Conservation (phyloP, 2,113 vertebrate genomes). For the Kryptolebias marmoratus region DNA sequence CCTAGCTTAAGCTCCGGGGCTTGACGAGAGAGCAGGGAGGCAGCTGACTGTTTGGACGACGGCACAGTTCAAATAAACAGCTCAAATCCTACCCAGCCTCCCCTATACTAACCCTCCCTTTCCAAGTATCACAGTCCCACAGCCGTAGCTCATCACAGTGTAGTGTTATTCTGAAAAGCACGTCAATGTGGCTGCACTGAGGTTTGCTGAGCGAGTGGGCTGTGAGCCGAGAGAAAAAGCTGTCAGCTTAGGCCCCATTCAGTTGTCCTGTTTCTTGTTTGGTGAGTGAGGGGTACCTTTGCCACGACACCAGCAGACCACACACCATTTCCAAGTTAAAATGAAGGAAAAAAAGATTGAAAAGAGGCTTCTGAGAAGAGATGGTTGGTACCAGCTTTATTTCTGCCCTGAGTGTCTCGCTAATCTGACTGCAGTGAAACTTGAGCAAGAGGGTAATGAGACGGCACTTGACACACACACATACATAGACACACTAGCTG, state of each 20-base stretch:
- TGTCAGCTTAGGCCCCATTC: conserved; percentile 35
- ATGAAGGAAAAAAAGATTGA: conserved; percentile 23
- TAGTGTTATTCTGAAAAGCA: conserved; percentile 70
- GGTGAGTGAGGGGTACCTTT: conserved; percentile 37
- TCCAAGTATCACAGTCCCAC: conserved; percentile 60
- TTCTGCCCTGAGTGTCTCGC: conserved; percentile 48
- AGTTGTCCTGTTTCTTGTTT: conserved; percentile 25
- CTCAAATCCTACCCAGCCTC: conserved; percentile 68
- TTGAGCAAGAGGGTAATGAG: conserved; percentile 71
- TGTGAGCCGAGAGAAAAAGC: conserved; percentile 17
- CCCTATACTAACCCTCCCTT: conserved; percentile 42
- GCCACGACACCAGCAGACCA: conserved; percentile 44
- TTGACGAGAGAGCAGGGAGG: conserved; percentile 74
- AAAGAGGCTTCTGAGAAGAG: conserved; percentile 16
- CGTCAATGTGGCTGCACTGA: conserved; percentile 49
- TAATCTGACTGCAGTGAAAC: conserved; percentile 77
- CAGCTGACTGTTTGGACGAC: conserved; percentile 80
- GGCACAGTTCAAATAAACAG: conserved; percentile 81
- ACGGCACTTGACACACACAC: conserved; percentile 63
- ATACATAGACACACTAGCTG: conserved; percentile 39
- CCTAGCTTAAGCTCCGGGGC: conserved; percentile 66
- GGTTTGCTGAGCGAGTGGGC: conserved; percentile 35
- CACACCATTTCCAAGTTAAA: conserved; percentile 41
- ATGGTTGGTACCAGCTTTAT: conserved; percentile 53
- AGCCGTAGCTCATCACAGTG: conserved; percentile 62